Percentiles rank a stretch among this genome's conserved stretches.
phyloP scores from a whole-genome alignment of 2,797 vertebrate genomes.

The Triplophysa yarkandensis region DNA sequence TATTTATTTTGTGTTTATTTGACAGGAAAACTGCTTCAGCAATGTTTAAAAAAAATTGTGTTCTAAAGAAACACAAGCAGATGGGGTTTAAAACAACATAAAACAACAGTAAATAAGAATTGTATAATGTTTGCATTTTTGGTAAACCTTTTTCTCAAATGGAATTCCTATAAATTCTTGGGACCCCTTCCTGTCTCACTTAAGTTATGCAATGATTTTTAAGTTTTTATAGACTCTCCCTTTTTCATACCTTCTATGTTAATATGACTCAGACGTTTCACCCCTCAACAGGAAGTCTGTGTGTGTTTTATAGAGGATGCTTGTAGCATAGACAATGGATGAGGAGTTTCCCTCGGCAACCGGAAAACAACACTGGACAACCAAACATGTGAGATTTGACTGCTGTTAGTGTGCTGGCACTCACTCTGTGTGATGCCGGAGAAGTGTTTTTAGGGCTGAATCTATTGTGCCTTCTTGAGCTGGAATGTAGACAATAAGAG shows the following conservation, averaged over 20 bases:
- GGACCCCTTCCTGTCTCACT: slow-evolving; percentile 7
- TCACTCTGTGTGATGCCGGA: background rate
- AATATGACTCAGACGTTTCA: slow-evolving; percentile 7
- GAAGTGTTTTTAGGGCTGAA: background rate
- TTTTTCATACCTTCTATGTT: background rate
- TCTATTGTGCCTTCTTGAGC: slow-evolving; percentile 24
- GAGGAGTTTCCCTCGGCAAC: slow-evolving; percentile 30
- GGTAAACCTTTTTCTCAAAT: background rate
- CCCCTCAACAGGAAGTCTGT: slow-evolving; percentile 20
- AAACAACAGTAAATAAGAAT: too few species aligned
- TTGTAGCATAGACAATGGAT: slow-evolving; percentile 45
- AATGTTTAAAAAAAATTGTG: background rate
- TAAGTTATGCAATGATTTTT: slow-evolving; percentile 5
- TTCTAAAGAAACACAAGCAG: background rate
- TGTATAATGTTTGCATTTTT: background rate
- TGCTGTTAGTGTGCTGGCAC: slow-evolving; percentile 13
- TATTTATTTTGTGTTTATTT: background rate
- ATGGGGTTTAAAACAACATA: background rate
- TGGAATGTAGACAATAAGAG: slow-evolving; percentile 25
- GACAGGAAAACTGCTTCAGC: background rate
- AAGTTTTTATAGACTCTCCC: background rate
- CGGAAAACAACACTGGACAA: slow-evolving; percentile 40
- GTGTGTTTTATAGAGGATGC: slow-evolving; percentile 27
- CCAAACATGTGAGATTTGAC: slow-evolving; percentile 26
- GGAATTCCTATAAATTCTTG: background rate